phyloP scores from a whole-genome alignment of 2,113 vertebrate genomes.

The Antennarius striatus region DNA sequence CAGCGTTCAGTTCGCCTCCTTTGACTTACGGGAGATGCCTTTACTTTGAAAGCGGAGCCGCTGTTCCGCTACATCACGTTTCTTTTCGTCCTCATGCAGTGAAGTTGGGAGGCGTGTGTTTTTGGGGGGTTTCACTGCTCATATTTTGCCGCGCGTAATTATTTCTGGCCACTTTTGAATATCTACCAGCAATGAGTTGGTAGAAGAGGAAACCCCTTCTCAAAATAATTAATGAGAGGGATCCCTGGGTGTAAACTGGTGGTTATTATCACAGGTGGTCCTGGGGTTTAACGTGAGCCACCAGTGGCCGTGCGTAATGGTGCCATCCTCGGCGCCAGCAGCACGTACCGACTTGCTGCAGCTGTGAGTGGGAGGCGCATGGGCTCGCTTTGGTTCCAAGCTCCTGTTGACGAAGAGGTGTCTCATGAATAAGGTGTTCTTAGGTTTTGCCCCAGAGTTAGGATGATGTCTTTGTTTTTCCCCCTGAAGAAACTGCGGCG shows the following conservation, averaged over 20 bases:
- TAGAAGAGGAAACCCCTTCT: neutral
- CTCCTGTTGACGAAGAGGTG: constrained; percentile 14
- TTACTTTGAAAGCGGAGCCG: too few relatives aligned
- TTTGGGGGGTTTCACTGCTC: constrained; percentile 6
- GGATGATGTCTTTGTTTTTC: constrained; percentile 62
- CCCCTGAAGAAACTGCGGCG: constrained; percentile 74
- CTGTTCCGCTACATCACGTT: too few relatives aligned
- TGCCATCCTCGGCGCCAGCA: constrained; percentile 24
- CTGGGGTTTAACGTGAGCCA: constrained; percentile 21
- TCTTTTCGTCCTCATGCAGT: too few relatives aligned
- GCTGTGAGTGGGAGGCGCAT: neutral
- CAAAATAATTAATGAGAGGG: constrained; percentile 1
- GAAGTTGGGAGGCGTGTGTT: too few relatives aligned
- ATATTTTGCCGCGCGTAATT: neutral
- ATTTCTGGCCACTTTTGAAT: neutral
- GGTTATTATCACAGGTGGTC: neutral
- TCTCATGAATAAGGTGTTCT: constrained; percentile 11
- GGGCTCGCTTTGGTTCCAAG: constrained; percentile 4
- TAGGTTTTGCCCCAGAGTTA: constrained; percentile 5
- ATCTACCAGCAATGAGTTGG: too few relatives aligned
- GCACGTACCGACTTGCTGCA: constrained; percentile 23
- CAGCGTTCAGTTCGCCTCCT: too few relatives aligned
- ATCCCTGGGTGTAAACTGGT: neutral
- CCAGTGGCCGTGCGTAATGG: constrained; percentile 7
- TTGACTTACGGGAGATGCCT: too few relatives aligned